phyloP scores from a whole-genome alignment of 2,888 invertebrate species.

The Agapetus fuscipes region DNA sequence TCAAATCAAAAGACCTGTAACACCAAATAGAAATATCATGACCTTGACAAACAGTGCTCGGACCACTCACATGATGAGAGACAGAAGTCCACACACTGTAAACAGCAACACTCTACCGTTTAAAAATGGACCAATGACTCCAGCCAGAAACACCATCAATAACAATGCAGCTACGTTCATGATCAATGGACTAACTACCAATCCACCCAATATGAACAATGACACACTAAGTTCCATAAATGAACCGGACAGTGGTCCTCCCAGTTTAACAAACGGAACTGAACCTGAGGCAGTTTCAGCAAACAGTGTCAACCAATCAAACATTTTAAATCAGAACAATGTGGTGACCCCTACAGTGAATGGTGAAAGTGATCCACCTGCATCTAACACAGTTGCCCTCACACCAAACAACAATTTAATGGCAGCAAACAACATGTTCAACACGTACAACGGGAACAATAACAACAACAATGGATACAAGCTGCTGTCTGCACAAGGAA shows the following conservation, averaged over 20 bases:
- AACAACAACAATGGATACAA: conserved; percentile 48
- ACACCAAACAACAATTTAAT: conserved; percentile 22
- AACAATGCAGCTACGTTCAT: no score
- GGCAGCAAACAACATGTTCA: conserved; percentile 15
- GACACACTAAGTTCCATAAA: no score
- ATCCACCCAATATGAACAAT: no score
- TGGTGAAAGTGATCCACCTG: not conserved
- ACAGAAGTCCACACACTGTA: no score
- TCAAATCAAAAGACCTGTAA: not conserved
- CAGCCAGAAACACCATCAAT: no score
- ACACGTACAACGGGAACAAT: conserved; percentile 23
- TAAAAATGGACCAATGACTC: no score
- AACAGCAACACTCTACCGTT: no score
- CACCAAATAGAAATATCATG: not conserved
- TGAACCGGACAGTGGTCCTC: no score
- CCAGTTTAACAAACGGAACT: not conserved
- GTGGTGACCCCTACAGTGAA: not conserved
- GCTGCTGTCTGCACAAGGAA: conserved; percentile 47
- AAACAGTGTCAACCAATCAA: not conserved
- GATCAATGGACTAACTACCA: no score
- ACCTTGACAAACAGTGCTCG: not conserved
- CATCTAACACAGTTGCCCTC: not conserved
- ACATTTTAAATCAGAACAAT: not conserved
- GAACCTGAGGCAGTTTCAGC: not conserved
- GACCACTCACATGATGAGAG: no score